A percentile compares a stretch with the other conserved stretches of the same genome.
These are phyloP conservation scores for Linnaemya vulpina DNA, from an alignment of 2,888 invertebrate genomes.

Conservation along the genomic window DNA sequence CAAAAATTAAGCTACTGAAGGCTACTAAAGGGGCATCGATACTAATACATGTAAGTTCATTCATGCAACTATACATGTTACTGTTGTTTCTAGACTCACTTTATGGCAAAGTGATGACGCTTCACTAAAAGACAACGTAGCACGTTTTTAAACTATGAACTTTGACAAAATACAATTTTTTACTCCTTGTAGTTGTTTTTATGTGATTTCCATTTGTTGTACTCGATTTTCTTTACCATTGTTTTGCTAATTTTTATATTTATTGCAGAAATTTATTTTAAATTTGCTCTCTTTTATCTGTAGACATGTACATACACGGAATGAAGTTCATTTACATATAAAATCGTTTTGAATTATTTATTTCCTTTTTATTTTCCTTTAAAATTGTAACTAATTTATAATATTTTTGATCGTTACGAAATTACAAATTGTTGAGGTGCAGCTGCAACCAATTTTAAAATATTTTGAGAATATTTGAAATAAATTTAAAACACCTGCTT, in stretches of 20 bases:
- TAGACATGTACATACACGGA: background rate
- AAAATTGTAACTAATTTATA: constrained; percentile 70
- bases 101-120: constrained; percentile 47
- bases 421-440: constrained; percentile 49
- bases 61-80: constrained; percentile 55
- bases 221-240: constrained; percentile 67
- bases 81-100: constrained; percentile 47
- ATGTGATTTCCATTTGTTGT: constrained; percentile 59
- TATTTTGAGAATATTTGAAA: constrained; percentile 40
- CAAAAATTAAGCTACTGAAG: constrained; percentile 70
- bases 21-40: constrained; percentile 70
- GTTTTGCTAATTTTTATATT: constrained; percentile 71
- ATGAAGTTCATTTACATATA: constrained; percentile 11
- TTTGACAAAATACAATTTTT: constrained; percentile 76
- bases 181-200: constrained; percentile 46
- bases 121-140: constrained; percentile 69
- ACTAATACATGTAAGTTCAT: constrained; percentile 61
- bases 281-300: constrained; percentile 41
- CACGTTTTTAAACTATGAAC: constrained; percentile 81
- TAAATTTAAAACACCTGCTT: constrained; percentile 59
- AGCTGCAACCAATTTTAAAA: constrained; percentile 65
- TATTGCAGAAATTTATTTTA: constrained; percentile 59
- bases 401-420: constrained; percentile 36
- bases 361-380: constrained; percentile 19
- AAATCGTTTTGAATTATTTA: constrained; percentile 10